Evolutionary conservation across 2,888 invertebrate genomes (phyloP).

Genomic region (Himalopsyche japonica): DNA sequence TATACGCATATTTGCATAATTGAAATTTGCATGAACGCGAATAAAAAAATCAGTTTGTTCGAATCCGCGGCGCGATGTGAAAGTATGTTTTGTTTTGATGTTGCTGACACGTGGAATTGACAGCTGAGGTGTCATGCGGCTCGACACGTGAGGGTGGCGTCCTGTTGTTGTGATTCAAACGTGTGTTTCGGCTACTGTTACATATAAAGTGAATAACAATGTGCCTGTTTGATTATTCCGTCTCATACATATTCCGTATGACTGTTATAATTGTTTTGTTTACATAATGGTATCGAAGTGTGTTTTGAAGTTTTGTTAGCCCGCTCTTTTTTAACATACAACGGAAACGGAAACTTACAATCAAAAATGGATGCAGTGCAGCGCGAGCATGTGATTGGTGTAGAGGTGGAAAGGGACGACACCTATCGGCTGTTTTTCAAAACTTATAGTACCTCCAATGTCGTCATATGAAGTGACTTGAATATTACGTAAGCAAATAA

Average conservation of each 20-base stretch:
- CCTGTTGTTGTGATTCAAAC: slow-evolving; percentile 3
- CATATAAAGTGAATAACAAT: neutral
- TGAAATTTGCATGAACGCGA: neutral
- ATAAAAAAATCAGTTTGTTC: slow-evolving; percentile 3
- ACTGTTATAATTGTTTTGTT: neutral
- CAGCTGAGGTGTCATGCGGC: slow-evolving; percentile 23
- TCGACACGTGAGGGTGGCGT: slow-evolving; percentile 14
- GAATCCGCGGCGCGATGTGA: slow-evolving; percentile 1
- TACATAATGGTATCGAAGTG: neutral
- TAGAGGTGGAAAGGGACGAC: neutral
- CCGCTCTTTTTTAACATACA: neutral
- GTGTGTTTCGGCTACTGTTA: neutral
- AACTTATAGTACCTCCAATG: neutral
- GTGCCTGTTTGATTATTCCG: neutral
- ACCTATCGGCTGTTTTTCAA: slow-evolving; percentile 17
- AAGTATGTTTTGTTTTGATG: slow-evolving; percentile 10
- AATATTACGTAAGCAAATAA: neutral
- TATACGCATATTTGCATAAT: slow-evolving; percentile 10
- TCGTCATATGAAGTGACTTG: neutral
- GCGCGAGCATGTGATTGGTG: neutral
- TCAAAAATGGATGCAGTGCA: slow-evolving; percentile 13
- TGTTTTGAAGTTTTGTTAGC: neutral
- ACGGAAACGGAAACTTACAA: neutral
- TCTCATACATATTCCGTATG: neutral
- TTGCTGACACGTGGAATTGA: slow-evolving; percentile 29